Percentiles rank a stretch among this genome's conserved stretches.
Evolutionary conservation across 2,113 vertebrate species (phyloP).

Genomic region (Gymnobelideus leadbeateri): DNA sequence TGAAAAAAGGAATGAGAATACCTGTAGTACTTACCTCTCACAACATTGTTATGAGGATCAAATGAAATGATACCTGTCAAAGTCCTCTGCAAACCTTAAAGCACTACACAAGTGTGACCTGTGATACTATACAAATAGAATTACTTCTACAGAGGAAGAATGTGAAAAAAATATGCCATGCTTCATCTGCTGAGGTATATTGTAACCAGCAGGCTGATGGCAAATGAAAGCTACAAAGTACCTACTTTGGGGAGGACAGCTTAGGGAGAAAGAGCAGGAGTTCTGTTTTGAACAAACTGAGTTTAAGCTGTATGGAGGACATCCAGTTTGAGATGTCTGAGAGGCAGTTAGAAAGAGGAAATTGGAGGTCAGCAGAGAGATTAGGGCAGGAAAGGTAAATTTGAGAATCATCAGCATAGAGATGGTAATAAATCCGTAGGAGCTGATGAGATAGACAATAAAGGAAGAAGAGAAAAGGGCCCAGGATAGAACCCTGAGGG

Average conservation of each 20-base stretch:
- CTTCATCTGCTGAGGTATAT: background rate
- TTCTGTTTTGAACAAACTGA: background rate
- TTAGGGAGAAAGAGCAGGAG: background rate
- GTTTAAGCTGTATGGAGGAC: background rate
- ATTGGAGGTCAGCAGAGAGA: background rate
- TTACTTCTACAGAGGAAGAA: constrained; percentile 20
- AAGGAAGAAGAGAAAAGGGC: background rate
- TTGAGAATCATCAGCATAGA: background rate
- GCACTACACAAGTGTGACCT: background rate
- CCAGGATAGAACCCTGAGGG: background rate
- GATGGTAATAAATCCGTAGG: background rate
- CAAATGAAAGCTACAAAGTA: background rate
- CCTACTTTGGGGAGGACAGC: background rate
- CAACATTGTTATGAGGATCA: background rate
- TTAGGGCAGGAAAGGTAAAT: background rate
- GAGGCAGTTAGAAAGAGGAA: background rate
- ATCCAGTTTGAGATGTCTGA: background rate
- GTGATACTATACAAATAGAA: background rate
- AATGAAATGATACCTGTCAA: background rate
- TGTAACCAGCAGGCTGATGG: background rate
- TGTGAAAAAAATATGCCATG: constrained; percentile 4
- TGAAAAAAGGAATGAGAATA: background rate
- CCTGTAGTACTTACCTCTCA: background rate
- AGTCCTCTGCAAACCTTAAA: background rate
- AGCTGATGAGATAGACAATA: background rate